A percentile compares a stretch with the other conserved stretches of the same genome.
Conservation (phyloP, 2,797 vertebrate genomes). For the Bryconaethiops microstoma region DNA sequence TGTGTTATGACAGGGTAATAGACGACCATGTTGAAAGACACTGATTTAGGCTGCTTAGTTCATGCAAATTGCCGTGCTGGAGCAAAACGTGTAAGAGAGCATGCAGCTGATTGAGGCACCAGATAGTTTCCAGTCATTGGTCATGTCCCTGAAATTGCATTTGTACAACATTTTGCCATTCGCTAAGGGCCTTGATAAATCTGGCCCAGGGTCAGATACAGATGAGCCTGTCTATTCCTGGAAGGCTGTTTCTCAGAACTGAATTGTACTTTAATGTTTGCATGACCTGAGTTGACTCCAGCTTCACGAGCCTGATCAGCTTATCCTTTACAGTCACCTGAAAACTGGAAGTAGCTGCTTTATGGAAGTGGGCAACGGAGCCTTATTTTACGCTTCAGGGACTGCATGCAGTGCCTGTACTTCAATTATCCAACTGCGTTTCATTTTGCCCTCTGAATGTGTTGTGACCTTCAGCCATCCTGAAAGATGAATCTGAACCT, state of each 20-base stretch:
- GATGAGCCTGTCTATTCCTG: neutral
- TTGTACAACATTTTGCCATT: neutral
- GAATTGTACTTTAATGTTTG: conserved; percentile 24
- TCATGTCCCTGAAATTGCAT: neutral
- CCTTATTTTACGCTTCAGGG: neutral
- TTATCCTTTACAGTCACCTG: conserved; percentile 23
- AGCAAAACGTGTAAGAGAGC: neutral
- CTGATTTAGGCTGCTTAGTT: neutral
- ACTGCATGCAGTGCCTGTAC: neutral
- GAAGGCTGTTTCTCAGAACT: neutral
- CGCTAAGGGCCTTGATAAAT: neutral
- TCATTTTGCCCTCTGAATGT: conserved; percentile 17
- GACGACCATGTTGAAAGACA: neutral
- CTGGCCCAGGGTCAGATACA: neutral
- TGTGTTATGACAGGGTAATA: neutral
- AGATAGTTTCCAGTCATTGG: neutral
- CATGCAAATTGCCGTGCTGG: neutral
- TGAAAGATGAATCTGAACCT: conserved; percentile 25
- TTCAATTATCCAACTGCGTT: conserved; percentile 18
- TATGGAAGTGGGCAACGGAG: conserved; percentile 17
- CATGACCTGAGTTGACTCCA: conserved; percentile 20
- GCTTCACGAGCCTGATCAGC: conserved; percentile 2
- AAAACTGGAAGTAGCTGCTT: conserved; percentile 22
- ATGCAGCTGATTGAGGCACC: neutral
- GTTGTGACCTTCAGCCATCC: conserved; percentile 27